Evolutionary conservation across 2,113 vertebrate species (phyloP).

Genomic region (Ceyx cyanopectus): DNA sequence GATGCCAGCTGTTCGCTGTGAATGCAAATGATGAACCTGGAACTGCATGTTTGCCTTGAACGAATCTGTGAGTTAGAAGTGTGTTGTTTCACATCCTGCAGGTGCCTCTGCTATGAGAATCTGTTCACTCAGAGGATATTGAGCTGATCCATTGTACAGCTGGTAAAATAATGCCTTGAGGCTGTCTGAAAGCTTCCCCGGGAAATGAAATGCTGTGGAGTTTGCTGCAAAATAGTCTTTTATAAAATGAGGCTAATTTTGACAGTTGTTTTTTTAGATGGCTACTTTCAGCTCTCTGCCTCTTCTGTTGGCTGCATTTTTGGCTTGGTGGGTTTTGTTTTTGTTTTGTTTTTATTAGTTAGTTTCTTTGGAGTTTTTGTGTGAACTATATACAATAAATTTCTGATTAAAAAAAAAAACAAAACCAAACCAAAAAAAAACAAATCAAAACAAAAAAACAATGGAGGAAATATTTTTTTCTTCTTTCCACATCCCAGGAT

Average conservation of each 20-base stretch:
- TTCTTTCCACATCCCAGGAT: not conserved
- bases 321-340: no score
- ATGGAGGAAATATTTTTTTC: no score
- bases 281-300: constrained; percentile 27
- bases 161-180: constrained; percentile 73
- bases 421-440: no score
- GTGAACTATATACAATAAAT: not conserved
- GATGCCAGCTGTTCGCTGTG: constrained; percentile 73
- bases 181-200: constrained; percentile 64
- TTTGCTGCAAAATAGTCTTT: constrained; percentile 52
- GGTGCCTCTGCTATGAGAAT: constrained; percentile 66
- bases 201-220: constrained; percentile 59
- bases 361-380: not conserved
- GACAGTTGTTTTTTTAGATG: constrained; percentile 7
- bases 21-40: constrained; percentile 68
- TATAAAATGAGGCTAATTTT: constrained; percentile 39
- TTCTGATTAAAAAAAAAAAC: not conserved
- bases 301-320: not conserved
- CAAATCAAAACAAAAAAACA: no score
- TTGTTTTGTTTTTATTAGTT: not conserved
- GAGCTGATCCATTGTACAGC: constrained; percentile 63
- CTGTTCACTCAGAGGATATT: constrained; percentile 61
- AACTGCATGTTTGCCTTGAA: constrained; percentile 28
- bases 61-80: constrained; percentile 11
- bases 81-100: constrained; percentile 58